A percentile compares a stretch with the other conserved stretches of the same genome.
phyloP scores from a whole-genome alignment of 2,888 invertebrate species.

The Acronicta leporina region DNA sequence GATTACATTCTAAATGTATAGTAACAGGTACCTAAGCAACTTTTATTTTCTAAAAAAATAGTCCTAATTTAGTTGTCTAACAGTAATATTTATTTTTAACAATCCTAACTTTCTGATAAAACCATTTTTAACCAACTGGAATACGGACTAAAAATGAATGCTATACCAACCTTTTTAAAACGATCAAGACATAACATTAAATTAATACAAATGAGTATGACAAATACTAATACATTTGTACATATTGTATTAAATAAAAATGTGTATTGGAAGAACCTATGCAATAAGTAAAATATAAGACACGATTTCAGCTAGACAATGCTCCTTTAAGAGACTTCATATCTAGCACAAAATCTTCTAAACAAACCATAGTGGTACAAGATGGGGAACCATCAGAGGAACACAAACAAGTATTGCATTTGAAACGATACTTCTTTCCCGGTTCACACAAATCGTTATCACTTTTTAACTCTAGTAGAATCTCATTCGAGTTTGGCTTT shows the following conservation, averaged over 20 bases:
- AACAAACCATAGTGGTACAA: slow-evolving; percentile 72
- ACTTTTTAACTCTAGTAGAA: slow-evolving; percentile 54
- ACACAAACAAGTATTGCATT: slow-evolving; percentile 72
- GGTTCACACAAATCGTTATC: slow-evolving; percentile 58
- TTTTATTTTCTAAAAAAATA: too few species aligned
- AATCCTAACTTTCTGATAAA: too few species aligned
- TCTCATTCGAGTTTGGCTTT: slow-evolving; percentile 4
- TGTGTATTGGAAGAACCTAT: neutral
- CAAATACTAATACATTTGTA: neutral
- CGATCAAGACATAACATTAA: neutral
- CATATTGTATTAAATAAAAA: neutral
- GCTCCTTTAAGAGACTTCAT: slow-evolving; percentile 36
- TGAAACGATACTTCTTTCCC: slow-evolving; percentile 62
- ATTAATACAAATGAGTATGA: neutral
- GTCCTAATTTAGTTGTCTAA: too few species aligned
- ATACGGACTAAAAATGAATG: too few species aligned
- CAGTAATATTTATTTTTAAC: too few species aligned
- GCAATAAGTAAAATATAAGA: neutral
- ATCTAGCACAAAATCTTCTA: slow-evolving; percentile 56
- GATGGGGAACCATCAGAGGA: slow-evolving; percentile 45
- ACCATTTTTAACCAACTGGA: too few species aligned
- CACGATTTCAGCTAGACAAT: slow-evolving; percentile 19
- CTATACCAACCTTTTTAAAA: neutral
- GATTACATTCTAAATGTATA: too few species aligned
- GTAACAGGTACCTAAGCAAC: too few species aligned